Evolutionary conservation across 2,113 vertebrate species (phyloP).

Genomic region (Microcebus lehilahytsara): DNA sequence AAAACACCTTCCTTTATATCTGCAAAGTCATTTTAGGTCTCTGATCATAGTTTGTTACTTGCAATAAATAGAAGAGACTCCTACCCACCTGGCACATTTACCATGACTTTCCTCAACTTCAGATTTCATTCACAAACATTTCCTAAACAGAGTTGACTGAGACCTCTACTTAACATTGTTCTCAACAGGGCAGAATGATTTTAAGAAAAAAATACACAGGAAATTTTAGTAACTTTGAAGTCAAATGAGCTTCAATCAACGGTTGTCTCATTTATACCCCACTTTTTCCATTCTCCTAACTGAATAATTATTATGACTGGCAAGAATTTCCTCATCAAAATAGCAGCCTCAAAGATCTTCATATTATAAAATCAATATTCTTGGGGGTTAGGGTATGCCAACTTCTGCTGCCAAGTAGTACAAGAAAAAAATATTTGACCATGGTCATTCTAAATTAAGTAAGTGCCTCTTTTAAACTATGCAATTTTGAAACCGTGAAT

Average conservation of each 20-base stretch:
- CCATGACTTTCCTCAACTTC: not conserved
- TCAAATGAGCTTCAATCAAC: not conserved
- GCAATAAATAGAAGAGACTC: conserved; percentile 6
- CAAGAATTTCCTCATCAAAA: conserved; percentile 21
- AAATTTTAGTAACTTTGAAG: not conserved
- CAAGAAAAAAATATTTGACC: not conserved
- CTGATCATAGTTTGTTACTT: not conserved
- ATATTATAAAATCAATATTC: conserved; percentile 27
- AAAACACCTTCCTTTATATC: conserved; percentile 37
- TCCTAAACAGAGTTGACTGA: not conserved
- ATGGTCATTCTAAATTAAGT: conserved; percentile 31
- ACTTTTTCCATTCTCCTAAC: not conserved
- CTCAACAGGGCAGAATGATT: not conserved
- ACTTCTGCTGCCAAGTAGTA: not conserved
- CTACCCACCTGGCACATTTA: not conserved
- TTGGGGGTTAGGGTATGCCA: not conserved
- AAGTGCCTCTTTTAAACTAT: conserved; percentile 35
- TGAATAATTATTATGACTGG: not conserved
- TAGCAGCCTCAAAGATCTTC: not conserved
- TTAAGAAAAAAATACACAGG: not conserved
- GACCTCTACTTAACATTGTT: not conserved
- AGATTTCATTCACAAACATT: conserved; percentile 41
- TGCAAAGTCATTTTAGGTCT: conserved; percentile 18
- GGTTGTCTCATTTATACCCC: not conserved
- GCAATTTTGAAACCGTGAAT: conserved; percentile 10